Evolutionary conservation across 2,797 vertebrate species (phyloP).

Genomic region (Microctenopoma stevenorrisi): DNA sequence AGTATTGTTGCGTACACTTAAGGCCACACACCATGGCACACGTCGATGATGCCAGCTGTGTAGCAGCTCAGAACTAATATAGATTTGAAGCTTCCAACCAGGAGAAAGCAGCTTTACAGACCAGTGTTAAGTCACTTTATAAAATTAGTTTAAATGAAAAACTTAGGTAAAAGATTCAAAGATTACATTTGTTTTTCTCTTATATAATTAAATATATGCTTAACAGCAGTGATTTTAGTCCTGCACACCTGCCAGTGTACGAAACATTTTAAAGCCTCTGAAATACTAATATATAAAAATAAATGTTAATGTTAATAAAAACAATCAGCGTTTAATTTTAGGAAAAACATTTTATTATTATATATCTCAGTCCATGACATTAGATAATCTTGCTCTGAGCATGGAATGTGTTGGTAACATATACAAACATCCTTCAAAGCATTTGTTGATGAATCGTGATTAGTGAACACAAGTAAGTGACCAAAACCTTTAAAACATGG

Average conservation of each 20-base stretch:
- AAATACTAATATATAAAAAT: background rate
- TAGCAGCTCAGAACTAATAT: too few species aligned
- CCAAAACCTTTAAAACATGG: background rate
- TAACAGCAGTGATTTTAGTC: background rate
- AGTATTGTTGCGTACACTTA: background rate
- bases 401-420: too few species aligned
- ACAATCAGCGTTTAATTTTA: background rate
- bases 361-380: too few species aligned
- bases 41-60: background rate
- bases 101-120: background rate
- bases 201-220: background rate
- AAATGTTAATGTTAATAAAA: background rate
- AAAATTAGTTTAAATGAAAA: too few species aligned
- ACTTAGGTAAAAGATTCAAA: too few species aligned
- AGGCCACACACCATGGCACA: too few species aligned
- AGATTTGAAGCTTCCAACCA: background rate
- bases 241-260: background rate
- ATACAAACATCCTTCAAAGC: too few species aligned
- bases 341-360: background rate
- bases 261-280: background rate
- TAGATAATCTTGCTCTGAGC: too few species aligned
- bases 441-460: background rate
- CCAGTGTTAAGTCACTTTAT: too few species aligned
- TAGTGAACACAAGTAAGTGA: background rate
- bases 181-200: too few species aligned